A percentile compares a stretch with the other conserved stretches of the same genome.
phyloP scores from a whole-genome alignment of 2,888 invertebrate species.

The Dorcus hopei region DNA sequence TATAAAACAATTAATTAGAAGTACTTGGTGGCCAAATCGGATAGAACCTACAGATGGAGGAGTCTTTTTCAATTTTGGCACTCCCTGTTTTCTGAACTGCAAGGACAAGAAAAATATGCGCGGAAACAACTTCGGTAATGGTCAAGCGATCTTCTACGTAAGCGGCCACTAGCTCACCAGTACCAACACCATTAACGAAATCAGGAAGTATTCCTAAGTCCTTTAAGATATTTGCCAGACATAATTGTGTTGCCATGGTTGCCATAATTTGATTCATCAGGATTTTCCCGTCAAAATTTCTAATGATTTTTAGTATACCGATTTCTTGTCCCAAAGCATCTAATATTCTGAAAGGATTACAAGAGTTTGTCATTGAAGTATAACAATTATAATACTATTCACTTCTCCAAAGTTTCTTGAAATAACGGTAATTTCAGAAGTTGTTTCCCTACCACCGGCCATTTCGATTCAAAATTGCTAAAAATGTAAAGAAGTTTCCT shows the following conservation, averaged over 20 bases:
- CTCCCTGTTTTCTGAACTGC: too few species aligned
- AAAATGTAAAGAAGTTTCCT: too few species aligned
- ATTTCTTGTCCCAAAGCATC: background rate
- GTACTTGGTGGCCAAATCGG: too few species aligned
- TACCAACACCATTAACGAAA: constrained; percentile 74
- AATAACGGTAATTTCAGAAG: too few species aligned
- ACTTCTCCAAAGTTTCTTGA: too few species aligned
- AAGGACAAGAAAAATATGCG: background rate
- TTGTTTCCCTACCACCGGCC: too few species aligned
- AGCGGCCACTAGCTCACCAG: constrained; percentile 9
- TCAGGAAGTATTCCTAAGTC: constrained; percentile 40
- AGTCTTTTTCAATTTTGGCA: too few species aligned
- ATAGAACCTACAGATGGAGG: too few species aligned
- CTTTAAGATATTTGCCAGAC: constrained; percentile 47
- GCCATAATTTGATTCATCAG: constrained; percentile 10
- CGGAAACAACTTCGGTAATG: constrained; percentile 59
- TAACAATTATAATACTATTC: too few species aligned
- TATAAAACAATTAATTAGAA: too few species aligned
- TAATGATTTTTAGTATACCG: background rate
- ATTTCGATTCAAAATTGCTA: too few species aligned
- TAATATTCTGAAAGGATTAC: constrained; percentile 3
- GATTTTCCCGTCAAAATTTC: background rate
- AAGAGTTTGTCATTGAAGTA: too few species aligned
- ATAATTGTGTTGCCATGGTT: constrained; percentile 54
- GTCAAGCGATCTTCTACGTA: constrained; percentile 1